phyloP scores from a whole-genome alignment of 2,797 vertebrate genomes.

The Sebastes nivosus region DNA sequence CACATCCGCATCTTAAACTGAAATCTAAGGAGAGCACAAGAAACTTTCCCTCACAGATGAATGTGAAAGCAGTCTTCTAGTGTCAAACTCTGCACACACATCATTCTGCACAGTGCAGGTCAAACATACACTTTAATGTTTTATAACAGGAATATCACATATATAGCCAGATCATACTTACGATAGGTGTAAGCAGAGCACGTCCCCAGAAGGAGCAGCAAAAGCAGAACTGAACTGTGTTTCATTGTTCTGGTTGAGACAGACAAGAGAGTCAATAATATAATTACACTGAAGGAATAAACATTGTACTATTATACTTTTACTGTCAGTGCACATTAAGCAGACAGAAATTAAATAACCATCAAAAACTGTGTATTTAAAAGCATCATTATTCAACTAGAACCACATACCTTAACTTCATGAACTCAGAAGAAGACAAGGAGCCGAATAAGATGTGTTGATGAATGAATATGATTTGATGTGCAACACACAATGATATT shows the following conservation, averaged over 20 bases:
- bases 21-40: no score
- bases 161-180: background rate
- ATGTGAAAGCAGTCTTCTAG: no score
- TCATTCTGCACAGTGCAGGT: background rate
- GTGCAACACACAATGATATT: background rate
- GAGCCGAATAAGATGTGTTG: background rate
- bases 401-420: background rate
- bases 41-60: no score
- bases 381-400: background rate
- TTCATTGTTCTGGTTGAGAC: conserved; percentile 33
- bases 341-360: background rate
- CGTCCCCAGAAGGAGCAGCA: conserved; percentile 3
- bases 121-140: background rate
- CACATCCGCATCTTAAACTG: no score
- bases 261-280: background rate
- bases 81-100: background rate
- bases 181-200: background rate
- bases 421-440: background rate
- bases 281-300: background rate
- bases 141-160: background rate
- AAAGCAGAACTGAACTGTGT: background rate
- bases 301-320: background rate
- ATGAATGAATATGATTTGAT: background rate
- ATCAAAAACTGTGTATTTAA: background rate
- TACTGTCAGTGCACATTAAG: background rate